These are phyloP conservation scores for Meliscaeva auricollis DNA, from an alignment of 2,888 invertebrate species.

Conservation along the genomic window DNA sequence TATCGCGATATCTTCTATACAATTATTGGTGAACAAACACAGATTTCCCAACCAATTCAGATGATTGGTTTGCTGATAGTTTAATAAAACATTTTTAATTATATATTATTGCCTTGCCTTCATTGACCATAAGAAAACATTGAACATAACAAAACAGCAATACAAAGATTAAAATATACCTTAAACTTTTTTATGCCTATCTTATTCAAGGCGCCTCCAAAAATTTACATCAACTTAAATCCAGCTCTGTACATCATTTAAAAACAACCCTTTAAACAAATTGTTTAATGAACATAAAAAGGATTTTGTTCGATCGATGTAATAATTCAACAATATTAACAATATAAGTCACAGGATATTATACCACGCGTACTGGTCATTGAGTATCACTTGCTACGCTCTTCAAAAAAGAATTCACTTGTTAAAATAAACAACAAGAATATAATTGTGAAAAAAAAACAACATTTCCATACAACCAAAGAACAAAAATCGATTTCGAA, in stretches of 20 bases:
- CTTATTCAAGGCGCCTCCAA: no score
- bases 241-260: not conserved
- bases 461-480: constrained; percentile 26
- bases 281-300: constrained; percentile 35
- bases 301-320: constrained; percentile 5
- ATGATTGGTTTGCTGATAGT: no score
- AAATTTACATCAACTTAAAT: not conserved
- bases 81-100: no score
- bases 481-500: constrained; percentile 54
- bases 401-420: constrained; percentile 1
- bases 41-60: no score
- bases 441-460: not conserved
- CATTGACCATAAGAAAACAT: no score
- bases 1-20: no score
- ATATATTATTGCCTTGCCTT: no score
- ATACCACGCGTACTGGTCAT: constrained; percentile 24
- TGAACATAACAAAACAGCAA: no score
- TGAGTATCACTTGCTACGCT: constrained; percentile 31
- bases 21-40: no score
- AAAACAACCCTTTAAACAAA: constrained; percentile 11
- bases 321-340: constrained; percentile 33
- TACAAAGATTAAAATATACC: no score
- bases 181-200: no score
- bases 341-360: constrained; percentile 19
- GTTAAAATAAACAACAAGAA: constrained; percentile 10